Evolutionary conservation across 2,113 vertebrate species (phyloP), one percentile per base, ranked within the genome.

Genomic region (Seriola dumerili): DNA sequence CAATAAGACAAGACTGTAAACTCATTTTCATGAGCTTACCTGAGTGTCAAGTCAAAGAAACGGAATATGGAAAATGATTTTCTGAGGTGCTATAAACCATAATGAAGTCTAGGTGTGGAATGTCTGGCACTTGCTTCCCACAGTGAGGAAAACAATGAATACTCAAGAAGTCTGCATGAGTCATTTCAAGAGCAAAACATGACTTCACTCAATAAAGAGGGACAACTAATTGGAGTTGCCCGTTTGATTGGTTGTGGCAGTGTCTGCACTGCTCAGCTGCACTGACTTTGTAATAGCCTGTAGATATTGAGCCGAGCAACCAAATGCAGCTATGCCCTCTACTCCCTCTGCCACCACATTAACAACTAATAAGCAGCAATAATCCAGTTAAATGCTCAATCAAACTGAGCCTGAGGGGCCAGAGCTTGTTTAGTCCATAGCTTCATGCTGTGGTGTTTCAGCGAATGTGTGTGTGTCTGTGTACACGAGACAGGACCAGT

Each of bases 351-450:
- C 89, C 85, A 85, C 80, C 88, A 91, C 85, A 93, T 94, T 93
- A 93, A 88, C 87, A 72, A 78, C 89, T 92, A 94, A 93, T 92
- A 92, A 93, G 89, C 90, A 89, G 91, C 81, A 89, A 93, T 93
- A 93, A 94, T 94, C 93, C 93, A 92, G 88, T 95, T 92, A 93
- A 90, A 93, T 90, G 90, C 92, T 91, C 91, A 86, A 92, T 91
- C 92, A 93, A 85, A 92, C 61, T 8, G 76, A 86, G 88, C 89
- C 86, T 61, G 71, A 72, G 88, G 93, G 93, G 82, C 81, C 62
- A 12, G 62, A 8, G 75, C 85, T 78, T 78, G 89, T 85, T 87
- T 62, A 42, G 86, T 25, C 17, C 58, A 23, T n/a, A 52, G 84
- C 72, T 61, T 61, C 63, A 64, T 61, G 85, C 69, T 78, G 77